phyloP scores from a whole-genome alignment of 2,888 invertebrate genomes.

The Cerastoderma edule region DNA sequence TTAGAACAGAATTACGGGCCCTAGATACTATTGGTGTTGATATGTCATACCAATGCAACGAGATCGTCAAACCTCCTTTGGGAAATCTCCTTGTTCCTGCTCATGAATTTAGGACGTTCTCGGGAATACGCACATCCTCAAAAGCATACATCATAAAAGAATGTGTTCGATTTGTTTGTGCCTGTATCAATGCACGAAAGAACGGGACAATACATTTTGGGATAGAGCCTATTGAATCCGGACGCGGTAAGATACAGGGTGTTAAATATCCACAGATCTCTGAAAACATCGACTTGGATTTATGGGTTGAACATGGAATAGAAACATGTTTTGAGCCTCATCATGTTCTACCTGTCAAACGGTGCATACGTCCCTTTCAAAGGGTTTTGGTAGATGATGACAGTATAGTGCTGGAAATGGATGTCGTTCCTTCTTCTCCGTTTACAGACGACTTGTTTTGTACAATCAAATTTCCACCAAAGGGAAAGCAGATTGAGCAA shows the following conservation, averaged over 20 bases:
- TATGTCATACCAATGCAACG: background rate
- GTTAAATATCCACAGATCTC: background rate
- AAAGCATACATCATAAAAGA: conserved; percentile 32
- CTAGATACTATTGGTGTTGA: background rate
- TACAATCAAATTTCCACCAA: conserved; percentile 33
- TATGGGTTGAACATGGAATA: background rate
- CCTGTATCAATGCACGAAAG: conserved; percentile 39
- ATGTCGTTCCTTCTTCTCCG: conserved; percentile 32
- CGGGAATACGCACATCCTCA: background rate
- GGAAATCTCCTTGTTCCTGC: conserved; percentile 39
- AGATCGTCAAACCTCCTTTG: conserved; percentile 4
- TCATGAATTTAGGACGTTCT: conserved; percentile 30
- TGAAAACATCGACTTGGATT: background rate
- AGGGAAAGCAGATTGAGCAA: conserved; percentile 17
- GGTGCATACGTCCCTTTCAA: conserved; percentile 33
- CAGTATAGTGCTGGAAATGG: conserved; percentile 31
- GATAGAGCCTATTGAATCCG: conserved; percentile 7
- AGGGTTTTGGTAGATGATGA: conserved; percentile 16
- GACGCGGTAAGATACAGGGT: conserved; percentile 27
- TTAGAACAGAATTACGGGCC: background rate
- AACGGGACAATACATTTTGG: conserved; percentile 53
- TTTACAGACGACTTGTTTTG: background rate
- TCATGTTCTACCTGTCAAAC: background rate
- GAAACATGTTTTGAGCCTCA: background rate
- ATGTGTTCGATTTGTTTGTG: conserved; percentile 24